phyloP scores from a whole-genome alignment of 2,797 vertebrate genomes.

The Aeoliscus strigatus region DNA sequence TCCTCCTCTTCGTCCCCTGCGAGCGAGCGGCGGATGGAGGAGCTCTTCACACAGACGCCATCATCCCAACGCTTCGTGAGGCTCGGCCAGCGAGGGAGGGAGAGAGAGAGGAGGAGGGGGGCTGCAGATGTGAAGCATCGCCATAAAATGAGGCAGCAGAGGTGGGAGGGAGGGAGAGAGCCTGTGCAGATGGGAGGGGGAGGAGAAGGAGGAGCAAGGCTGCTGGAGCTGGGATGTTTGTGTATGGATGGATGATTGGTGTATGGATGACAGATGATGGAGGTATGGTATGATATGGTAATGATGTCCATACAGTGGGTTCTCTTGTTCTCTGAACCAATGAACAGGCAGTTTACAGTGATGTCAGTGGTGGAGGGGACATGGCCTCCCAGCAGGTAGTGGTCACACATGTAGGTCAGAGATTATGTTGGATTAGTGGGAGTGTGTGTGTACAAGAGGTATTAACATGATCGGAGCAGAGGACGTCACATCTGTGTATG shows the following conservation, averaged over 20 bases:
- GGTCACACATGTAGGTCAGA: constrained; percentile 58
- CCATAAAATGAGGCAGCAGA: background rate
- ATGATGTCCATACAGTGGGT: too few species aligned
- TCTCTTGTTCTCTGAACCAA: background rate
- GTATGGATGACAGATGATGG: background rate
- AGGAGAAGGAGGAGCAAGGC: constrained; percentile 14
- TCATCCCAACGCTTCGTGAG: constrained; percentile 26
- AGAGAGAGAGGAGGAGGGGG: constrained; percentile 7
- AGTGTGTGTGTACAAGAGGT: constrained; percentile 24
- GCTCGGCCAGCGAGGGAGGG: constrained; percentile 2
- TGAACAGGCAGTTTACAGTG: background rate
- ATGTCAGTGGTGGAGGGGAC: constrained; percentile 14
- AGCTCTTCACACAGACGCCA: constrained; percentile 43
- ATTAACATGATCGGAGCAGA: constrained; percentile 35
- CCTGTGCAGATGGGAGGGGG: constrained; percentile 54
- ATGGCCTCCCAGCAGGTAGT: constrained; percentile 25
- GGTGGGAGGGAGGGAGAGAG: constrained; percentile 8
- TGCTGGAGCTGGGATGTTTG: too few species aligned
- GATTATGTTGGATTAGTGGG: constrained; percentile 53
- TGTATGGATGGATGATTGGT: constrained; percentile 5
- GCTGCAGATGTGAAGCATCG: background rate
- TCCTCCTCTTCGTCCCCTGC: constrained; percentile 20
- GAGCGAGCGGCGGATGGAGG: constrained; percentile 15
- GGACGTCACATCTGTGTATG: background rate
- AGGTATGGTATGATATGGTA: background rate